A percentile compares a stretch with the other conserved stretches of the same genome.
Conservation (phyloP, 2,888 invertebrate genomes). For the Oscheius sp. region DNA sequence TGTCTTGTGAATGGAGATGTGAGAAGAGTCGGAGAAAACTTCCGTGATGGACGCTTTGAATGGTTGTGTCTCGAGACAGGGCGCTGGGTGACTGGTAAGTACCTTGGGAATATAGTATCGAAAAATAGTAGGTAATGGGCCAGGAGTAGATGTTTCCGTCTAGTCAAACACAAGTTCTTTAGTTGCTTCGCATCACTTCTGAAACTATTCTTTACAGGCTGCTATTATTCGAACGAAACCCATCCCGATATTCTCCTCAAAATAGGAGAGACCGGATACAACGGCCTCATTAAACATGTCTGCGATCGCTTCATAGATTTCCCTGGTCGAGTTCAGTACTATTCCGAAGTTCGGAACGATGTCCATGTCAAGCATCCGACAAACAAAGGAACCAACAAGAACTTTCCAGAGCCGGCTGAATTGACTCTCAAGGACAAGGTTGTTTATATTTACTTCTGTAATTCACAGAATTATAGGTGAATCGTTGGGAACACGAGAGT, state of each 20-base stretch:
- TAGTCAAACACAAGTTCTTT: too few species aligned
- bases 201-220: constrained; percentile 52
- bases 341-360: constrained; percentile 66
- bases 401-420: constrained; percentile 61
- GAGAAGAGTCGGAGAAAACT: constrained; percentile 63
- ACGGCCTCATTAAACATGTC: constrained; percentile 68
- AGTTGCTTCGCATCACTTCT: not conserved
- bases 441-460: not conserved
- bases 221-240: constrained; percentile 71
- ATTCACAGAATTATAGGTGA: constrained; percentile 21
- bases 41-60: constrained; percentile 65
- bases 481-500: constrained; percentile 58
- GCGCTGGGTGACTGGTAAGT: constrained; percentile 67
- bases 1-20: constrained; percentile 58
- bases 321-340: constrained; percentile 71
- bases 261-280: constrained; percentile 63
- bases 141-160: too few species aligned
- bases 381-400: constrained; percentile 67
- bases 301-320: constrained; percentile 68
- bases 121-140: too few species aligned
- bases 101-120: not conserved
- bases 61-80: constrained; percentile 71
- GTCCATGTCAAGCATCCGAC: constrained; percentile 66
- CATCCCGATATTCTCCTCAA: constrained; percentile 59
- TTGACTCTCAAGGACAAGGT: constrained; percentile 56